Base-by-base conservation (phyloP, 2,797 vertebrate genomes). In the Serranus cabrilla region DNA sequence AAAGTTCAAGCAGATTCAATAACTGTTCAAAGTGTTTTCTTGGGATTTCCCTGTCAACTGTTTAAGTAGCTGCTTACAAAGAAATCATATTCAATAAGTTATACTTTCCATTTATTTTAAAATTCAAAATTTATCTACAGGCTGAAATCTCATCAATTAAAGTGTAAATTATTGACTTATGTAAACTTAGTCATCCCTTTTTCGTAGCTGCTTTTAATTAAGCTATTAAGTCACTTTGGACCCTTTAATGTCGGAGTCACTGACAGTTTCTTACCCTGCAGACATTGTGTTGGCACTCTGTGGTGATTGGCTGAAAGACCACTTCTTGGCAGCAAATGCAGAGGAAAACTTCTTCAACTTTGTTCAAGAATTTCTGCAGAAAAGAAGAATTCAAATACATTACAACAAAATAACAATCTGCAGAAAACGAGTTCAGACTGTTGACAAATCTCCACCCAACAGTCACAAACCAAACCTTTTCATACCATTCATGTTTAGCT, bases 281-380 rank as follows among this genome's bases (percentile, higher is more conserved):
- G 59, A 99, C 98, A 0, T 99, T 99, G 89, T 99, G 98, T 34
- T 97, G 97, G 89, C 98, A 99, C 42, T 97, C 95, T 0, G 98
- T 99, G 23, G 98, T 99, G 89, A 99, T 74, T 0, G 98, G 98
- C 80, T 96, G 94, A 76, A 91, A 98, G 61, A 99, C 98, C 45
- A 99, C 95, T 88, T 99, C 98, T 91, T 99, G 98, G 74, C 98
- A 99, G 92, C 98, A 99, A 55, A 99, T 98, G 63, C 98, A 99
- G 78, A 96, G 89, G 80, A 99, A 99, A 3, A 96, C 89, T 60
- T 99, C 98, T 75, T 97, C 96, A 59, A 99, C 97, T 80, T 98
- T 98, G 75, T 58, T 98, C 50, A 99, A 88, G 81, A 99, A 99
- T 89, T 95, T 97, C 96, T 99, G 93, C 1, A 86, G 74, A 23